Evolutionary conservation across 64 coral and sea anemone species (phyloP), one percentile per base, ranked within the genome.

Genomic region (Dendrophyllia cribrosa): DNA sequence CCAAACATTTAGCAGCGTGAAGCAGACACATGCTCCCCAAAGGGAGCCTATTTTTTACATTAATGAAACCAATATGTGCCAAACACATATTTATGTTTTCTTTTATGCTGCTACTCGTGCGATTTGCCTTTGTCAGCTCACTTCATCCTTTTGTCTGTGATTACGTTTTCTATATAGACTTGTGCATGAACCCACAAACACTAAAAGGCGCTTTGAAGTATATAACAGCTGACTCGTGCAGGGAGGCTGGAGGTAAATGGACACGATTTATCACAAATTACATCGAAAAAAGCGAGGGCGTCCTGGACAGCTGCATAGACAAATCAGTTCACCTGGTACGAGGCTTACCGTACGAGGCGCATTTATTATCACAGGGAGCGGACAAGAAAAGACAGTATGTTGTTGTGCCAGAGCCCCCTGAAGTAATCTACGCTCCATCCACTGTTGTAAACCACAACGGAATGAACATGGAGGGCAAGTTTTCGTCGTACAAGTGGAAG

Each of bases 361-460:
- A 59, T 21, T 14, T 17, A 15, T 13, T 55, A 13, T 14, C 76
- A 79, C 76, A 79, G 19, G 76, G 76, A 49, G 48, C 19, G 23
- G 68, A 71, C 11, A 17, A 23, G 23, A 17, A 23, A n/a, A n/a
- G 23, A n/a, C 68, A 71, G 68, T 71, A 71, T 71, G 68, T 71
- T n/a, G 19, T 71, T 71, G 26, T 60, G 59, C 55, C 51, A 20
- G 69, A 67, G 34, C 17, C 63, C 4, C 83, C 83, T 5, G 83
- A 86, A 9, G 62, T 67, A 15, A 22, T 86, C 9, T 72, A 51
- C 45, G 62, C 83, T 2, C 83, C 83, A 13, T 86, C 63, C 20
- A 69, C 83, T 52, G 17, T 22, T 62, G 45, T 69, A 22, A 86
- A 86, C 51, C 83, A 86, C 83, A 67, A 86, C 45, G 83, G 64